These are phyloP conservation scores for Enteromius trimaculatus DNA, from an alignment of 2,797 vertebrate genomes.

Conservation along the genomic window DNA sequence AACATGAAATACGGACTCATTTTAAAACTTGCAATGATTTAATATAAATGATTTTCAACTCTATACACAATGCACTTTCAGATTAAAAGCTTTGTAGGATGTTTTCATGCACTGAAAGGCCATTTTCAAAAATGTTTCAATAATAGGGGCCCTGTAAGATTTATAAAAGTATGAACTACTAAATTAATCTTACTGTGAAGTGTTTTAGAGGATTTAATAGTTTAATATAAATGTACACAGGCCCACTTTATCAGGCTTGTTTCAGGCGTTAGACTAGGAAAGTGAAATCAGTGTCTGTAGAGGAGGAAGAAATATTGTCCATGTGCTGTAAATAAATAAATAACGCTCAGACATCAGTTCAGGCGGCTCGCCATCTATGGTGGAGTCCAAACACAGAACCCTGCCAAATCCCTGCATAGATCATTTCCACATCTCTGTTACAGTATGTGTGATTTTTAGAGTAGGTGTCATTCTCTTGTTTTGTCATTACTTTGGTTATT, in stretches of 20 bases:
- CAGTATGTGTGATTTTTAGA: background rate
- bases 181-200: background rate
- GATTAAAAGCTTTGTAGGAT: too few species aligned
- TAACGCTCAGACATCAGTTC: background rate
- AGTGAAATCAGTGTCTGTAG: background rate
- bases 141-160: too few species aligned
- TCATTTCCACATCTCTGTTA: slow-evolving; percentile 13
- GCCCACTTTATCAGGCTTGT: background rate
- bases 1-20: too few species aligned
- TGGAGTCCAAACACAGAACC: slow-evolving; percentile 6
- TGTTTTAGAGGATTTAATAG: background rate
- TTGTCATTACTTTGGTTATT: slow-evolving; percentile 13
- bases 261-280: background rate
- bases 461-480: slow-evolving; percentile 15
- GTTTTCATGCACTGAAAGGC: too few species aligned
- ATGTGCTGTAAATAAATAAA: slow-evolving; percentile 23
- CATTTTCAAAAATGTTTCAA: too few species aligned
- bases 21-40: too few species aligned
- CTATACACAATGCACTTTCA: too few species aligned
- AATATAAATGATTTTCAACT: too few species aligned
- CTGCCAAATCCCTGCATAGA: background rate
- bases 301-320: slow-evolving; percentile 15
- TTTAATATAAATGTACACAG: background rate
- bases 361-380: background rate
- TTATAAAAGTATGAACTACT: too few species aligned